phyloP scores from a whole-genome alignment of 1,140 invertebrate genomes.

The Lysiphlebus fabarum region DNA sequence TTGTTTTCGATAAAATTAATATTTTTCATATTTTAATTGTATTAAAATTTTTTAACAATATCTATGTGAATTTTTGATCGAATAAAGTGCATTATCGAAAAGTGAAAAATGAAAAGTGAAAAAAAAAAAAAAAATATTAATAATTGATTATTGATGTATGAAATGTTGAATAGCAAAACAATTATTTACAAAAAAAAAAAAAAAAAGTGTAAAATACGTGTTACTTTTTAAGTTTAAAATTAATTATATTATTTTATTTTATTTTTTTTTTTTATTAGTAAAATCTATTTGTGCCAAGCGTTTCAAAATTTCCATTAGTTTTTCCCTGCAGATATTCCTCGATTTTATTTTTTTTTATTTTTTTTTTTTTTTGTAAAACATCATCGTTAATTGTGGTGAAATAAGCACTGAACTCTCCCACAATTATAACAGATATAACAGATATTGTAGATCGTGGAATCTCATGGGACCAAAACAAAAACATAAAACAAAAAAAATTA shows the following conservation, averaged over 20 bases:
- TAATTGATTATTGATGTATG: not conserved
- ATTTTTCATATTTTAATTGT: no score
- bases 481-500: not conserved
- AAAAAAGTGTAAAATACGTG: not conserved
- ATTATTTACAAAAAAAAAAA: not conserved
- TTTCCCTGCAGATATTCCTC: slow-evolving; percentile 24
- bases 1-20: no score
- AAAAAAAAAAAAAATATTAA: not conserved
- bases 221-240: not conserved
- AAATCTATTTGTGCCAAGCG: slow-evolving; percentile 4
- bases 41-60: no score
- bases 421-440: not conserved
- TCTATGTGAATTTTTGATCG: no score
- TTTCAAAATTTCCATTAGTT: slow-evolving; percentile 15
- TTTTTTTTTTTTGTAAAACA: no score
- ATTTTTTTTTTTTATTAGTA: not conserved
- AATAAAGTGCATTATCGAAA: no score
- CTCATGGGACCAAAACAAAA: slow-evolving; percentile 40
- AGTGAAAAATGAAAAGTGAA: no score
- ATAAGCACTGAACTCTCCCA: not conserved
- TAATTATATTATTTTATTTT: not conserved
- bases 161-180: not conserved
- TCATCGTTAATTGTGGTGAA: not conserved
- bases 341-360: not conserved
- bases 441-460: slow-evolving; percentile 33